Evolutionary conservation across 1,140 invertebrate genomes (phyloP), one percentile per base, ranked within the genome.

Genomic region (Magallana angulata): DNA sequence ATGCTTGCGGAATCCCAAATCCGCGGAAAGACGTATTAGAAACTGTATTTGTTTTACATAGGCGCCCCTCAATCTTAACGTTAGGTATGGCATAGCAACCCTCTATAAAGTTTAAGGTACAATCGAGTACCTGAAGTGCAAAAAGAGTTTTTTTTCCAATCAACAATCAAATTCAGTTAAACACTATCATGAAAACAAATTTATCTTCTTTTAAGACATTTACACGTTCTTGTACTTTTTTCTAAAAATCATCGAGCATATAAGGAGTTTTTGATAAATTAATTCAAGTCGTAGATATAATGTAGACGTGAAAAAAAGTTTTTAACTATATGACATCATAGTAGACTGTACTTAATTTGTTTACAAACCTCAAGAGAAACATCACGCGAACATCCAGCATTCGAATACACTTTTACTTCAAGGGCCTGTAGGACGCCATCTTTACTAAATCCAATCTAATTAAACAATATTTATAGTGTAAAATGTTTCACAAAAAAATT

Each of bases 11-110:
- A 9, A 87, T 85, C 48, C 94, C 94, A 87, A 93, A 95, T 36
- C 94, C 94, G 68, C 94, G 59, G 84, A 95, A 93, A 14, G 94
- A 94, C 16, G 94, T 95, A 80, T 93, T 94, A n/a, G 93, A 93
- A 16, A 88, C 81, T 16, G 90, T 91, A 85, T 95, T 95, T 9
- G 94, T 95, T 84, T 92, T 93, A 68, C 93, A 93, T 1, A 92
- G 14, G 58, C 88, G 82, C 18, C 92, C 92, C 9, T 87, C 90
- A 11, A 92, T 87, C n/a, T 76, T 60, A 7, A 94, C 60, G 48
- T 92, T 90, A 8, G 93, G 92, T 64, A 94, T 87, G 16, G 92
- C 90, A 84, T 94, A 94, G 58, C 85, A 80, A 48, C 89, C 89
- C 56, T 94, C 92, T 16, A 82, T 8, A 7, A 12, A 24, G 9